These are phyloP conservation scores for Clusia tigrina DNA, from an alignment of 2,888 invertebrate species.

Conservation along the genomic window DNA sequence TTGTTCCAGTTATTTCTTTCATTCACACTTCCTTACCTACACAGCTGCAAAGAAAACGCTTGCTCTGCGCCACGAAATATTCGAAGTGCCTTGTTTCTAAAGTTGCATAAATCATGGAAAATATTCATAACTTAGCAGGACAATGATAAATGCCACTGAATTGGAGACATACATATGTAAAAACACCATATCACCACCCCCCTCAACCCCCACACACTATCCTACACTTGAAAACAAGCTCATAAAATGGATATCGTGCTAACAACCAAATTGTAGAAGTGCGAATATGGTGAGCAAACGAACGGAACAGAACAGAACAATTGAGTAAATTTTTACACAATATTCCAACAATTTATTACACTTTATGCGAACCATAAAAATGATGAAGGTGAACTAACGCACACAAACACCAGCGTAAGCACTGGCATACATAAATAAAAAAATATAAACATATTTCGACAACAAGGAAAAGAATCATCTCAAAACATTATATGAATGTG, in stretches of 20 bases:
- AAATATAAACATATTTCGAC: background rate
- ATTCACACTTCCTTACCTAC: too few species aligned
- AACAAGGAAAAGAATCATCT: background rate
- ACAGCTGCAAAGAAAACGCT: background rate
- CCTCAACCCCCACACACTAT: too few species aligned
- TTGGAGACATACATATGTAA: slow-evolving; percentile 46
- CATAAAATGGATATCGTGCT: slow-evolving; percentile 19
- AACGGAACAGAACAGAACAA: slow-evolving; percentile 22
- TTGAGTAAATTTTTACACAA: slow-evolving; percentile 38
- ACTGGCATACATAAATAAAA: background rate
- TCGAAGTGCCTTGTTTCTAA: background rate
- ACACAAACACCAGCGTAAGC: background rate
- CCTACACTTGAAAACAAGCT: slow-evolving; percentile 17
- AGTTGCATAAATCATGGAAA: slow-evolving; percentile 28
- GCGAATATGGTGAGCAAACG: slow-evolving; percentile 13
- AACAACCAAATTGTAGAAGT: slow-evolving; percentile 25
- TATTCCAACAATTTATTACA: slow-evolving; percentile 42
- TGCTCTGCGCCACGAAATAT: background rate
- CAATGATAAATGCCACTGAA: slow-evolving; percentile 45
- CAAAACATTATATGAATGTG: background rate
- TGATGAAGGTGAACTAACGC: slow-evolving; percentile 35
- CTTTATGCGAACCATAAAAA: slow-evolving; percentile 37
- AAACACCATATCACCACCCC: too few species aligned
- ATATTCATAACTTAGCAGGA: slow-evolving; percentile 43
- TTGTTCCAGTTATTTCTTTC: too few species aligned